Percentiles rank a stretch among this genome's conserved stretches.
Evolutionary conservation across 2,797 vertebrate genomes (phyloP).

Genomic region (Apogon talboti): DNA sequence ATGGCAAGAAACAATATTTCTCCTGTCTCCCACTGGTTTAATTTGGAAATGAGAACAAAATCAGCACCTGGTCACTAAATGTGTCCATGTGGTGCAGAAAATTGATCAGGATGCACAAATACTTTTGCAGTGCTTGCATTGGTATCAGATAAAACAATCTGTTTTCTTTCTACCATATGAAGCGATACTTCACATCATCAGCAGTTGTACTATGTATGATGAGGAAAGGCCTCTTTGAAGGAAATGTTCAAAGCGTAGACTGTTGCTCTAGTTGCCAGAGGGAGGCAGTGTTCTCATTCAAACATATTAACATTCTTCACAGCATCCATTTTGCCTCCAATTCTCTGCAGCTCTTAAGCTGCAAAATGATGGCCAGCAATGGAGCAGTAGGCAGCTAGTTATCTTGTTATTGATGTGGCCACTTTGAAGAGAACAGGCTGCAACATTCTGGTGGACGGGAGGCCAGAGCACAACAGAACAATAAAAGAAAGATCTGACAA

Average conservation of each 20-base stretch:
- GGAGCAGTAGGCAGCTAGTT: slow-evolving; percentile 56
- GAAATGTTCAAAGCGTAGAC: slow-evolving; percentile 38
- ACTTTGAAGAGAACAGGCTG: slow-evolving; percentile 50
- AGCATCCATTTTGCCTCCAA: slow-evolving; percentile 83
- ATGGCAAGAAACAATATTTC: background rate
- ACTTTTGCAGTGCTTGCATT: background rate
- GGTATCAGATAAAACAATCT: slow-evolving; percentile 5
- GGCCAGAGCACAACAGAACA: slow-evolving; percentile 44
- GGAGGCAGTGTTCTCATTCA: slow-evolving; percentile 75
- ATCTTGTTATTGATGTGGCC: slow-evolving; percentile 69
- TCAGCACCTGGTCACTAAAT: background rate
- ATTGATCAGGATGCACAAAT: background rate
- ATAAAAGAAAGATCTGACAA: slow-evolving; percentile 57
- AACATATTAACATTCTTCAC: slow-evolving; percentile 52
- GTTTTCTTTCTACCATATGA: slow-evolving; percentile 3
- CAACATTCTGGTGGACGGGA: slow-evolving; percentile 25
- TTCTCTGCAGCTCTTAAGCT: slow-evolving; percentile 71
- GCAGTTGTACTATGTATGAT: slow-evolving; percentile 7
- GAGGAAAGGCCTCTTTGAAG: slow-evolving; percentile 31
- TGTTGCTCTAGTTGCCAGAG: slow-evolving; percentile 57
- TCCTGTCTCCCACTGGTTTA: background rate
- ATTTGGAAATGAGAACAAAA: background rate
- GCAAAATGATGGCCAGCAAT: slow-evolving; percentile 77
- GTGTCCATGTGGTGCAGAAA: background rate
- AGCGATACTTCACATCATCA: slow-evolving; percentile 5